phyloP scores from a whole-genome alignment of 2,888 invertebrate genomes.

The Ephialtes manifestator region DNA sequence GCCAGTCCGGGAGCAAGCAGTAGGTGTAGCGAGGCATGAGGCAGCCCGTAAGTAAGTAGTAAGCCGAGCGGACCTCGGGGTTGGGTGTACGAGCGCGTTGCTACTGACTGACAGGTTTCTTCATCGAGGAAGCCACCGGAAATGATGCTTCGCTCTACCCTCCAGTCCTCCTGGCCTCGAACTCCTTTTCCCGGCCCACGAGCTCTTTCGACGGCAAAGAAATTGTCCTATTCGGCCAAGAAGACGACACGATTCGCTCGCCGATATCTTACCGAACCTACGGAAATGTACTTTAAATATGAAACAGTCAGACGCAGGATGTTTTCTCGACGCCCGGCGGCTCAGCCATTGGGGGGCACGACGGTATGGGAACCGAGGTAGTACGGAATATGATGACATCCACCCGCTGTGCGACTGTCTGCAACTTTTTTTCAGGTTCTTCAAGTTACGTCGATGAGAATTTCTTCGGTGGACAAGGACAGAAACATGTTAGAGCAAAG shows the following conservation, averaged over 20 bases:
- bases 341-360: background rate
- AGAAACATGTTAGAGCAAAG: background rate
- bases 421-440: background rate
- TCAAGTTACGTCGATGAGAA: background rate
- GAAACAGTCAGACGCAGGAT: conserved; percentile 83
- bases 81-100: conserved; percentile 76
- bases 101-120: conserved; percentile 85
- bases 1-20: conserved; percentile 65
- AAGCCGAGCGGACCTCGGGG: conserved; percentile 69
- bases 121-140: conserved; percentile 85
- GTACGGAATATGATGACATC: conserved; percentile 25
- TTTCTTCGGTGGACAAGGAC: background rate
- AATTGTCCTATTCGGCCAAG: conserved; percentile 76
- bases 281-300: conserved; percentile 85
- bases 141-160: conserved; percentile 79
- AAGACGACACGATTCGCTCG: conserved; percentile 61
- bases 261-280: conserved; percentile 79
- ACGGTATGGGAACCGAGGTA: background rate
- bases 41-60: conserved; percentile 75
- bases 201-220: conserved; percentile 68
- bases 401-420: background rate
- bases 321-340: conserved; percentile 27
- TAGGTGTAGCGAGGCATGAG: conserved; percentile 81
- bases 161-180: conserved; percentile 15
- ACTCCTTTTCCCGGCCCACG: background rate